These are phyloP conservation scores for Galerucella pusilla DNA, from an alignment of 2,888 invertebrate species.

Conservation along the genomic window DNA sequence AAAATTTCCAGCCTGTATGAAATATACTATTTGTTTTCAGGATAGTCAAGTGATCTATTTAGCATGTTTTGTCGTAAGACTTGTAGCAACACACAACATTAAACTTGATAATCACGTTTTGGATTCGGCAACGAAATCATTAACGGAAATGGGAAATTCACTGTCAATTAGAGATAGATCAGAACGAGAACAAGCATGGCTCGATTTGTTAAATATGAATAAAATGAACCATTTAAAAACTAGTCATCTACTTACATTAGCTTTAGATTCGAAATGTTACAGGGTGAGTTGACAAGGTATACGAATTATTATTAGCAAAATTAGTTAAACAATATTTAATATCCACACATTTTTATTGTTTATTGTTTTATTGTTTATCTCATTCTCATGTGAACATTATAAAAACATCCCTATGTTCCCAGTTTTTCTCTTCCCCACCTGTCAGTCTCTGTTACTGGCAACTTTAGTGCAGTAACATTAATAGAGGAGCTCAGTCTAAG, in stretches of 20 bases:
- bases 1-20: too few species aligned
- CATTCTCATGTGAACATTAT: too few species aligned
- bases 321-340: too few species aligned
- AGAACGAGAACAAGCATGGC: conserved; percentile 79
- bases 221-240: conserved; percentile 71
- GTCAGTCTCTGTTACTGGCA: too few species aligned
- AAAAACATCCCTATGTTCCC: too few species aligned
- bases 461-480: too few species aligned
- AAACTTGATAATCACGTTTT: conserved; percentile 65
- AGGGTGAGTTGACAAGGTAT: conserved; percentile 62
- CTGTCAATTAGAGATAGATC: conserved; percentile 67
- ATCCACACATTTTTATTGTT: too few species aligned
- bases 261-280: conserved; percentile 75
- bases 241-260: conserved; percentile 71
- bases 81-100: conserved; percentile 60
- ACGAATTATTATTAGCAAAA: too few species aligned
- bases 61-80: conserved; percentile 61
- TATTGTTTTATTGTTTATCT: too few species aligned
- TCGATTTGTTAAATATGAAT: conserved; percentile 75
- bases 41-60: conserved; percentile 67
- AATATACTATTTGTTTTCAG: conserved; percentile 60
- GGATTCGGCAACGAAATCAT: conserved; percentile 69
- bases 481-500: too few species aligned
- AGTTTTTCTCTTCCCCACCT: too few species aligned
- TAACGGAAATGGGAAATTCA: conserved; percentile 56